Conservation (phyloP, 1,140 invertebrate genomes). For the Microplitis demolitor region DNA sequence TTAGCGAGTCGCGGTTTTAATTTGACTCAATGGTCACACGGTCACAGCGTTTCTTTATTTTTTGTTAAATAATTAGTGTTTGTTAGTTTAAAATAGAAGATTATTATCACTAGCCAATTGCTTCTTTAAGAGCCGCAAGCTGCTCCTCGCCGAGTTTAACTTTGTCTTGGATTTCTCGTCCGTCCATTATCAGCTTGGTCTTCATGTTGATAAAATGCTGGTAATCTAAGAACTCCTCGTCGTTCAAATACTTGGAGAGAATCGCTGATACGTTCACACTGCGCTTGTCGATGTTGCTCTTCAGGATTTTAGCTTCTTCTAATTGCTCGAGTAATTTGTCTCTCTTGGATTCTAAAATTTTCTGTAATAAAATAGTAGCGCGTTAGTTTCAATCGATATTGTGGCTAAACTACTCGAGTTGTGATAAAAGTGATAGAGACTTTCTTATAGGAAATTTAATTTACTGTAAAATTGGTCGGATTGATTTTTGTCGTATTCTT, state of each 20-base stretch:
- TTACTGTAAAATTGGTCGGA: too few relatives aligned
- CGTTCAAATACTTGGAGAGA: slow-evolving; percentile 75
- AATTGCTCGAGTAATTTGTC: slow-evolving; percentile 80
- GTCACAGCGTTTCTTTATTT: neutral
- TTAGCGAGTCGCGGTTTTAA: neutral
- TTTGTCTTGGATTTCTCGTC: slow-evolving; percentile 84
- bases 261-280: slow-evolving; percentile 77
- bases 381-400: too few relatives aligned
- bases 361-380: slow-evolving; percentile 61
- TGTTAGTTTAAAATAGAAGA: neutral
- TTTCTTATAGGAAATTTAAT: too few relatives aligned
- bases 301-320: slow-evolving; percentile 83
- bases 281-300: slow-evolving; percentile 82
- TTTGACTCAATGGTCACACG: neutral
- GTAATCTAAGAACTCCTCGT: slow-evolving; percentile 81
- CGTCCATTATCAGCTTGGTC: slow-evolving; percentile 86
- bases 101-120: slow-evolving; percentile 59
- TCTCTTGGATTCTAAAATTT: slow-evolving; percentile 76
- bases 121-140: slow-evolving; percentile 74
- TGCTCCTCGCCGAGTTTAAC: slow-evolving; percentile 88
- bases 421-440: too few relatives aligned
- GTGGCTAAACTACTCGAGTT: too few relatives aligned
- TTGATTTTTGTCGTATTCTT: too few relatives aligned
- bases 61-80: neutral
- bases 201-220: slow-evolving; percentile 91